Conservation (phyloP, 2,113 vertebrate genomes). For the Lethenteron camtschaticum region DNA sequence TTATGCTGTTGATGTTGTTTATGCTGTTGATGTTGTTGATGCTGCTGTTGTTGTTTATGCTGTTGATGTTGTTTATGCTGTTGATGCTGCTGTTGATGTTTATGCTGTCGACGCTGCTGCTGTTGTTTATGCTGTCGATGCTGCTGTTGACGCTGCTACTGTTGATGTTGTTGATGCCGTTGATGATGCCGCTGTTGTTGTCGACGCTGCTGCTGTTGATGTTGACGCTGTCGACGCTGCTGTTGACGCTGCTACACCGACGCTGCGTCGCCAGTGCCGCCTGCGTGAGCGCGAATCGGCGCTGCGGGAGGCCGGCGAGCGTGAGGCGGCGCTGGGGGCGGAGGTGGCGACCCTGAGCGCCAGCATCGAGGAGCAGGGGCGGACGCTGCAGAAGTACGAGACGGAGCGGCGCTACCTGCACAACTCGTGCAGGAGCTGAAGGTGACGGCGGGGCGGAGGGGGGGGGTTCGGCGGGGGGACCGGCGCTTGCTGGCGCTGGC, state of each 20-base stretch:
- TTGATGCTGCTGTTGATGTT: no score
- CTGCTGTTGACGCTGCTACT: not conserved
- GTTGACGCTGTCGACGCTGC: not conserved
- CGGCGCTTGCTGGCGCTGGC: not conserved
- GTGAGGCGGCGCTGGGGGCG: slow-evolving; percentile 9
- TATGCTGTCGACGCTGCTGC: no score
- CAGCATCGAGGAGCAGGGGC: slow-evolving; percentile 13
- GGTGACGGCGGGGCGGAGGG: slow-evolving; percentile 13
- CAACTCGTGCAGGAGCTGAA: slow-evolving; percentile 61
- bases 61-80: no score
- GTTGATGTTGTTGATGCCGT: no score
- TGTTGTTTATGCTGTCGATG: no score
- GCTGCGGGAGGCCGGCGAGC: slow-evolving; percentile 6
- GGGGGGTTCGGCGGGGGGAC: not conserved
- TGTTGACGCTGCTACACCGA: not conserved
- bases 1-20: no score
- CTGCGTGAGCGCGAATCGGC: not conserved
- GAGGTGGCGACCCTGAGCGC: slow-evolving; percentile 8
- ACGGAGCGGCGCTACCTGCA: slow-evolving; percentile 49
- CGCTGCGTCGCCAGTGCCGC: not conserved
- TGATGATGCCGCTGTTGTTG: no score
- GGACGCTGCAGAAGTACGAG: slow-evolving; percentile 32
- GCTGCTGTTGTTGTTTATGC: no score
- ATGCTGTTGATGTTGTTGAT: no score
- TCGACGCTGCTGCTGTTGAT: no score